These are phyloP conservation scores for Brachypteracias leptosomus DNA, from an alignment of 2,113 vertebrate genomes.

Conservation along the genomic window DNA sequence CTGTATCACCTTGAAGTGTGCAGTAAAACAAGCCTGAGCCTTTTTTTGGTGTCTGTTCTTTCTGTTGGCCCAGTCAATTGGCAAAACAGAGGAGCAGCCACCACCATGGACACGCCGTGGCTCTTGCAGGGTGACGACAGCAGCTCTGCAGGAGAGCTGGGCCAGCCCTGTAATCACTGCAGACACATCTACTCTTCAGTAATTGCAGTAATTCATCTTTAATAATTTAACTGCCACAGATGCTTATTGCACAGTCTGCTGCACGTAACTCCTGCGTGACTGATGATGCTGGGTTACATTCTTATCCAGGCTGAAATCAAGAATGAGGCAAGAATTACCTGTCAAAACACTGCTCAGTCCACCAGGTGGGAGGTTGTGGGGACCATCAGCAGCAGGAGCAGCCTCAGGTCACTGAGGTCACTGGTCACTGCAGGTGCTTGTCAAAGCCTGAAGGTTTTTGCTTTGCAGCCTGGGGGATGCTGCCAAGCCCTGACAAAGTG, in stretches of 20 bases:
- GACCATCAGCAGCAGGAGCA: not conserved
- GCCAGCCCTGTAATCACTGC: not conserved
- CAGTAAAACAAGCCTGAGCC: too few species aligned
- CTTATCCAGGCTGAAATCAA: not conserved
- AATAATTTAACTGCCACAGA: not conserved
- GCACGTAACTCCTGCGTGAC: fast-evolving
- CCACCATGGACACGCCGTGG: too few species aligned
- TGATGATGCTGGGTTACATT: not conserved
- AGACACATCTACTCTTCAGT: not conserved
- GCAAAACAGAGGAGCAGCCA: too few species aligned
- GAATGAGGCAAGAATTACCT: not conserved
- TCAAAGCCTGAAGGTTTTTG: not conserved
- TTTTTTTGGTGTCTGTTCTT: too few species aligned
- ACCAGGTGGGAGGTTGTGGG: fast-evolving
- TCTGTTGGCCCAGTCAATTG: too few species aligned
- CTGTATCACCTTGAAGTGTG: too few species aligned
- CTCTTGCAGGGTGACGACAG: fast-evolving
- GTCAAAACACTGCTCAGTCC: not conserved
- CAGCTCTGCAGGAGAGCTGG: not conserved
- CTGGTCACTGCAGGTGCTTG: fast-evolving
- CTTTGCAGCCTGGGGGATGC: not conserved
- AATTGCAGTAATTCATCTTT: not conserved
- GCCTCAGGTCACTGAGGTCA: fast-evolving
- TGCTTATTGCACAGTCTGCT: not conserved
- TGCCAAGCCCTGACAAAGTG: not conserved